Evolutionary conservation across 1,140 invertebrate genomes (phyloP).

Genomic region (Phocides pigmalion): DNA sequence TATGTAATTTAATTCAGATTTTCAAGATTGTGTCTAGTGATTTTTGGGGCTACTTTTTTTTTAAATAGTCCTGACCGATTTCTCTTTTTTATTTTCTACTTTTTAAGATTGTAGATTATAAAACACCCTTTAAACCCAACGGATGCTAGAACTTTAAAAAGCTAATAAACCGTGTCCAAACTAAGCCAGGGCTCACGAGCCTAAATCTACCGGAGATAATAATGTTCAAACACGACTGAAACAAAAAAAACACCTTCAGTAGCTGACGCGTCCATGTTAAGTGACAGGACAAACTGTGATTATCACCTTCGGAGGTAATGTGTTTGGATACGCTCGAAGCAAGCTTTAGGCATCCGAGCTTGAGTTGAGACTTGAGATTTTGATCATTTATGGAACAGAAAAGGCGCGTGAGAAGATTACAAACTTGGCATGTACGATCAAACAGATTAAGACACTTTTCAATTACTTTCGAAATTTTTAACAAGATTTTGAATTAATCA

Average conservation of each 20-base stretch:
- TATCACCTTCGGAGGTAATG: conserved; percentile 60
- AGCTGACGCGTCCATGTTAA: conserved; percentile 56
- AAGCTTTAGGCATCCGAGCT: background rate
- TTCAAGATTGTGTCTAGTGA: too few relatives aligned
- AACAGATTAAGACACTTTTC: background rate
- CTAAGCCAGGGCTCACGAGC: conserved; percentile 38
- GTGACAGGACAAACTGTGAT: conserved; percentile 61
- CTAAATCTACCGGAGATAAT: conserved; percentile 66
- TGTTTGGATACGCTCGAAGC: conserved; percentile 46
- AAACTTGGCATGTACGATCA: background rate
- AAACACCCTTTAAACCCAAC: conserved; percentile 19
- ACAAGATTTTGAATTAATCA: too few relatives aligned
- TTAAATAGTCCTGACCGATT: too few relatives aligned
- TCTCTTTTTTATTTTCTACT: too few relatives aligned
- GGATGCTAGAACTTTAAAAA: conserved; percentile 33
- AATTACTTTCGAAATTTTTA: background rate
- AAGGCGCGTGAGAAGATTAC: conserved; percentile 8
- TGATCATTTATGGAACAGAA: conserved; percentile 3
- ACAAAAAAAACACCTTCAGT: conserved; percentile 42
- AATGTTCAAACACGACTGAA: conserved; percentile 55
- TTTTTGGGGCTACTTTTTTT: too few relatives aligned
- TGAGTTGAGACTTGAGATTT: conserved; percentile 15
- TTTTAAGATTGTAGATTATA: background rate
- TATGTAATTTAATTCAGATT: background rate
- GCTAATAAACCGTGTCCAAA: conserved; percentile 33